Evolutionary conservation across 2,113 vertebrate species (phyloP).

Genomic region (Zootoca vivipara): DNA sequence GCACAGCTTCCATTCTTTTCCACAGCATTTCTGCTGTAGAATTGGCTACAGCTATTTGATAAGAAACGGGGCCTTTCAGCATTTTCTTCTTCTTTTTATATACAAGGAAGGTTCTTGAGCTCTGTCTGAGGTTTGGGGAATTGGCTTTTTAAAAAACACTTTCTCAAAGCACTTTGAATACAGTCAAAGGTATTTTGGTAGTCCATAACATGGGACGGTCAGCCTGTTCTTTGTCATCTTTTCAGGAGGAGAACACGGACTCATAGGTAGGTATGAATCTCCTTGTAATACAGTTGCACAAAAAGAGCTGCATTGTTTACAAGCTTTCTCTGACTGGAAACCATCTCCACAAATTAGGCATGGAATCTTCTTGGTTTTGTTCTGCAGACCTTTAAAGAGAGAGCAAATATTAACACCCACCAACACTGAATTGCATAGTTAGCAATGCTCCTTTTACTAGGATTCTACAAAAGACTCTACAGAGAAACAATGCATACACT

Average conservation of each 20-base stretch:
- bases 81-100: background rate
- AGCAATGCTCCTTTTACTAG: background rate
- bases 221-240: constrained; percentile 3
- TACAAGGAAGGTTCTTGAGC: constrained; percentile 7
- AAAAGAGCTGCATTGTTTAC: constrained; percentile 42
- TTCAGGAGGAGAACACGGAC: background rate
- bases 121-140: constrained; percentile 3
- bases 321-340: constrained; percentile 37
- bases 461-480: background rate
- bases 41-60: background rate
- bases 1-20: background rate
- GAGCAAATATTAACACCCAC: background rate
- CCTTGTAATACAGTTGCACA: constrained; percentile 39
- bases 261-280: constrained; percentile 15
- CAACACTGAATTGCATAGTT: background rate
- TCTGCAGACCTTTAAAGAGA: constrained; percentile 20
- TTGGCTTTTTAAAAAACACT: constrained; percentile 7
- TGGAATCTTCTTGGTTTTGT: constrained; percentile 21
- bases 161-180: constrained; percentile 15
- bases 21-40: background rate
- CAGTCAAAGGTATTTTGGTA: constrained; percentile 19
- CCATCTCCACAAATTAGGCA: constrained; percentile 37
- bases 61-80: background rate
- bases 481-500: background rate
- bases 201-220: constrained; percentile 3